A percentile compares a stretch with the other conserved stretches of the same genome.
These are phyloP conservation scores for Muscina levida DNA, from an alignment of 2,888 invertebrate species.

Conservation along the genomic window DNA sequence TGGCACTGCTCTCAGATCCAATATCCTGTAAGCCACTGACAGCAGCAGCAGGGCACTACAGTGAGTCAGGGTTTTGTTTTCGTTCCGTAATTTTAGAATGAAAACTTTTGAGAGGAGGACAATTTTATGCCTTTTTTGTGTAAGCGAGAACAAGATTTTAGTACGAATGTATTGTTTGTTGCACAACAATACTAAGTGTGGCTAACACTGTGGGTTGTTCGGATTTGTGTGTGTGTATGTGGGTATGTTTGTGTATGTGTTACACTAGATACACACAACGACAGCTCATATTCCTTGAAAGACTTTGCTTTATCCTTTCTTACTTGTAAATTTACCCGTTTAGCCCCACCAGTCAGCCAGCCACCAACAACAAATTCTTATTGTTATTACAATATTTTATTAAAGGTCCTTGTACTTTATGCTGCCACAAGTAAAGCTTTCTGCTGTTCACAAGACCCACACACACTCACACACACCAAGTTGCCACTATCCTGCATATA, in stretches of 20 bases:
- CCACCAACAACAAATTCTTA: slow-evolving; percentile 23
- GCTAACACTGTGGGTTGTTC: not conserved
- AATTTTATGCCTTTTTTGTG: too few relatives aligned
- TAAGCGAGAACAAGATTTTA: not conserved
- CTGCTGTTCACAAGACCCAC: slow-evolving; percentile 4
- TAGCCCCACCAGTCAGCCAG: slow-evolving; percentile 5
- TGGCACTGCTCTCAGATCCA: slow-evolving; percentile 3
- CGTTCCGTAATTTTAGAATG: not conserved
- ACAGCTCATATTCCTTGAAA: slow-evolving; percentile 18
- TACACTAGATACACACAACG: too few relatives aligned
- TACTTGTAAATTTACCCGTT: slow-evolving; percentile 13
- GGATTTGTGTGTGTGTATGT: not conserved
- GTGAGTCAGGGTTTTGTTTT: not conserved
- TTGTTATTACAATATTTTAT: slow-evolving; percentile 46
- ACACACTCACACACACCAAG: too few relatives aligned
- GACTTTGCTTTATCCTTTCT: slow-evolving; percentile 21
- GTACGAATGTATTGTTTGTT: not conserved
- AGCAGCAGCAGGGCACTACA: not conserved
- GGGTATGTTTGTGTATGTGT: not conserved
- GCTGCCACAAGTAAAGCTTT: not conserved
- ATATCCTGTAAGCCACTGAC: slow-evolving; percentile 15
- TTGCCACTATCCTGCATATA: too few relatives aligned
- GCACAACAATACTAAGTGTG: not conserved
- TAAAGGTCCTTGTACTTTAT: slow-evolving; percentile 60
- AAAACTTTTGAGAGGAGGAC: not conserved